Base-by-base conservation (phyloP, 2,113 vertebrate genomes). In the Jacana jacana region DNA sequence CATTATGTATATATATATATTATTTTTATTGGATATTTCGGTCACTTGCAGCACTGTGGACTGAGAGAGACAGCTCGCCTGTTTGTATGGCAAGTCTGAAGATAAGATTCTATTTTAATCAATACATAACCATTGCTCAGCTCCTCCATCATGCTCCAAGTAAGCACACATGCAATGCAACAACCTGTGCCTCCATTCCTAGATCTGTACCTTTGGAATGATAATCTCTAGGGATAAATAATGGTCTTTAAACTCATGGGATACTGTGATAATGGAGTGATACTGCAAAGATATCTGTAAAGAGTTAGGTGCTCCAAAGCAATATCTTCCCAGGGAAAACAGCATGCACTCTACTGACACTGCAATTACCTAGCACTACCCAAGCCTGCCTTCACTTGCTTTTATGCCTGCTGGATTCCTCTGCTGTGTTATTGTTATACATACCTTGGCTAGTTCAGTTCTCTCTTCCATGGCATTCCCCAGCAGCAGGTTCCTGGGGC, bases 231-330 rank as follows among this genome's bases (percentile, higher is more conserved):
- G 33, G 37, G 63, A 54, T 86, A 91, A 95, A 92, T 85, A 69
- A 76, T 10, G 27, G 31, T 85, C 24, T 91, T 95, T 91, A 92
- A 89, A 85, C 37, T 61, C 65, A 15, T 37, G 6, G 57, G 27
- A 22, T 89, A 30, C 93, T 85, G 87, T 68, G 87, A 61, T 84
- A 95, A 93, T 55, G 65, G 55, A 81, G 52, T 71, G 73, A 60
- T 76, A 18, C 20, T 72, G 40, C 17, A 27, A 69, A 76, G 44
- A 57, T 49, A 69, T 20, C 70, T 92, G 14, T 85, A 65, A 72
- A 91, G 44, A 72, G 25, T 27, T 20, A 89, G 61, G 39, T 76
- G n/a, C 73, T 87, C 49, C 49, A 72, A 76, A 94, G 70, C 52
- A 68, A 68, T 91, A 48, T 76, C 44, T 57, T 91, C 52, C 73